Evolutionary conservation across 30 jellyfish, hydroid and myxozoan species (phyloP), one percentile per base, ranked within the genome.

Genomic region (Hydra vulgaris): DNA sequence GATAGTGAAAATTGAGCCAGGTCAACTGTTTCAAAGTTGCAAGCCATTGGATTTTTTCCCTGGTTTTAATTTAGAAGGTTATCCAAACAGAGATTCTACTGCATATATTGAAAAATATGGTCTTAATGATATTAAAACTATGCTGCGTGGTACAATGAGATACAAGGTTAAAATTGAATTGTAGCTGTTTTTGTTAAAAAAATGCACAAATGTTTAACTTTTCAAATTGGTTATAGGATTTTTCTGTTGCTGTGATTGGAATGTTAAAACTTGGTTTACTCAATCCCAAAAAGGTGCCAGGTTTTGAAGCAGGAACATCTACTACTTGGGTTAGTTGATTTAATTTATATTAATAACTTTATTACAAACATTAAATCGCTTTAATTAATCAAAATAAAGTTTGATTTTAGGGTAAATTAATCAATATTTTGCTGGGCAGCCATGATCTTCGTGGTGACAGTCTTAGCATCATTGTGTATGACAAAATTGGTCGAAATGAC

Each of bases 71-170:
- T 72, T 94, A 84, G 99, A 94, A 70, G 99, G 99, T 17, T 94
- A 83, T 71, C 99, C 99, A 15, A 94, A 94, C 78, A 85, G 99
- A 25, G 96, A 94, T 70, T 94, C 99, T 1, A 82, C 95, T 5
- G 90, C 78, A 17, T 94, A 94, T 74, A 82, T 80, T 0, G 88
- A 88, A 54, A 76, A 95, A 0, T 94, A 94, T 79, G 72, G 85
- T 21, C 81, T 94, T 27, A 68, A 86, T 1, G 96, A 94, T 52
- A 95, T 86, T 8, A 87, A 94, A 20, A 94, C 99, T 5, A 94
- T 94, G 96, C 55, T 94, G 53, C 86, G 99, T 73, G 99, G 99
- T 78, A 94, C 99, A 15, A 84, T 94, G 76, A 88, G 99, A 69
- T 94, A 94, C 53, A 95, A 94, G 74, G 99, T 94, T 27, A 68